Base-by-base conservation (phyloP, 2,888 invertebrate species). In the Sinotaia quadrata region DNA sequence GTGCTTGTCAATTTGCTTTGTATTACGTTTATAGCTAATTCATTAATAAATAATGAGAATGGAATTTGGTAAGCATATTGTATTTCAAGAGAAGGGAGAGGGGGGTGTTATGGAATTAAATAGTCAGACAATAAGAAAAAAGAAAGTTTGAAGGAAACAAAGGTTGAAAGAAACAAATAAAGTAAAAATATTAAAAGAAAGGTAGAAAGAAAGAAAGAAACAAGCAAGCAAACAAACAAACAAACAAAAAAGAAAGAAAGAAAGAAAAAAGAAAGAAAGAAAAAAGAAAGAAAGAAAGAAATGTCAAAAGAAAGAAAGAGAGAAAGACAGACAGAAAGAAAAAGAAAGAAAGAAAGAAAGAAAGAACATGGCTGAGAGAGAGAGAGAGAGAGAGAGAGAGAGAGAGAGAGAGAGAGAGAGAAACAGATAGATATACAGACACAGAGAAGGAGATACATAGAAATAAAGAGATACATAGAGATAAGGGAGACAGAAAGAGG, bases 381-480 rank as follows among this genome's bases (percentile, higher is more conserved):
- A 56, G 27, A 56, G 34, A n/a, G 27, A 56, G 33, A 34, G 27
- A 56, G 18, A 56, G 27, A 56, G 56, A 56, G 27, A 56, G 31
- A 54, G 21, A 54, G 24, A 54, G 8, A 31, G 31, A 56, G 24
- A 24, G 52, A 52, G 21, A 27, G 7, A n/a, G n/a, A n/a, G n/a
- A n/a, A n/a, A n/a, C n/a, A n/a, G n/a, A n/a, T n/a, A n/a, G n/a
- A n/a, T n/a, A n/a, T n/a, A n/a, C n/a, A n/a, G n/a, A n/a, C n/a
- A n/a, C n/a, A n/a, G n/a, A n/a, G n/a, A n/a, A n/a, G n/a, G n/a
- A n/a, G n/a, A n/a, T n/a, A n/a, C n/a, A n/a, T n/a, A n/a, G n/a
- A n/a, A n/a, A n/a, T n/a, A 31, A 24, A 31, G 12, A 4, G 52
- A n/a, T 44, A 18, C 44, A 15, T 44, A n/a, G 2, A 44, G 44